A percentile compares a stretch with the other conserved stretches of the same genome.
These are phyloP conservation scores for Peromyscus leucopus DNA, from an alignment of 2,113 vertebrate species.

Conservation along the genomic window DNA sequence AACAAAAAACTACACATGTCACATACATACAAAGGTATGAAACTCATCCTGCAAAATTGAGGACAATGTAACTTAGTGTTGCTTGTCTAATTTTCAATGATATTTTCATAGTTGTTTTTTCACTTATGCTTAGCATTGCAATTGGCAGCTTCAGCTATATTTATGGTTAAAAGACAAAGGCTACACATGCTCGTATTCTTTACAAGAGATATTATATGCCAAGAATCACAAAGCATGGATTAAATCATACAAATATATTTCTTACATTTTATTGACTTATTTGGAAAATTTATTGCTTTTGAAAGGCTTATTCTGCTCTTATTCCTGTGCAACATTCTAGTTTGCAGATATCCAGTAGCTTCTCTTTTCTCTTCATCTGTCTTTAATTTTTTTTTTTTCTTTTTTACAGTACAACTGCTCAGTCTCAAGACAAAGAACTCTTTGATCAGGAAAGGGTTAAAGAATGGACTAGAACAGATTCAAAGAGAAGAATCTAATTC, in stretches of 20 bases:
- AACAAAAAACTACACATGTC: not conserved
- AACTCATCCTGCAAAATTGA: not conserved
- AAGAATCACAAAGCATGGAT: not conserved
- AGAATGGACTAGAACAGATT: slow-evolving; percentile 47
- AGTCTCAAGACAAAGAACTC: slow-evolving; percentile 38
- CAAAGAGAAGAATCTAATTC: slow-evolving; percentile 41
- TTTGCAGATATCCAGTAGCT: not conserved
- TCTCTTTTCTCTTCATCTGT: not conserved
- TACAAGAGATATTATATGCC: not conserved
- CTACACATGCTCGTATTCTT: not conserved
- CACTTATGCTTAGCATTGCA: not conserved
- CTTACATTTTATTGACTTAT: slow-evolving; percentile 8
- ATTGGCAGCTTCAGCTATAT: not conserved
- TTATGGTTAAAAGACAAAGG: slow-evolving; percentile 18
- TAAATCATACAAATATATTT: not conserved
- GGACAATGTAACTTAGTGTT: not conserved
- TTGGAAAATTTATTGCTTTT: not conserved
- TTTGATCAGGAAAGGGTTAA: slow-evolving; percentile 59
- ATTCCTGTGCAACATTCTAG: not conserved
- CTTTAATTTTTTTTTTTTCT: not conserved
- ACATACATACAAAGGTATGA: not conserved
- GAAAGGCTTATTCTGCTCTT: not conserved
- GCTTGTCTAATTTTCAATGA: slow-evolving; percentile 21
- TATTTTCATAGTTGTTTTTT: not conserved
- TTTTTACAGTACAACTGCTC: not conserved